Conservation (phyloP, 2,888 invertebrate genomes). For the Caenorhabditis macrosperma region DNA sequence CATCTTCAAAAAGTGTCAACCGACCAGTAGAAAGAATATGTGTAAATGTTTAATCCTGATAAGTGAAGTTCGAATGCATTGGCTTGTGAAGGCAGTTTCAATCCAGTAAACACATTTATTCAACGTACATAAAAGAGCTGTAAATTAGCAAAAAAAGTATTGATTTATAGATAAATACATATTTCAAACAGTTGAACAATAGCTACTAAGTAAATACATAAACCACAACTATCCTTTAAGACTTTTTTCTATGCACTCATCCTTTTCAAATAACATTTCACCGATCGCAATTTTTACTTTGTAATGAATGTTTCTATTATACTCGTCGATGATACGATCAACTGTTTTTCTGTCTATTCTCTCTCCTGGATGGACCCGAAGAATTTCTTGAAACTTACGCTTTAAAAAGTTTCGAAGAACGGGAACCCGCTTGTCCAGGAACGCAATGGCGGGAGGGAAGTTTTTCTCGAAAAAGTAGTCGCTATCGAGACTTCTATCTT, state of each 20-base stretch:
- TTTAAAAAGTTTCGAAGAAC: no score
- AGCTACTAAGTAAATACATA: background rate
- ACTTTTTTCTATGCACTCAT: background rate
- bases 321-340: no score
- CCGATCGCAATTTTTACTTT: background rate
- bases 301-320: background rate
- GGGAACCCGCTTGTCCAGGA: no score
- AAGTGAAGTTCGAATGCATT: background rate
- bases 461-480: no score
- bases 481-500: no score
- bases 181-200: constrained; percentile 6
- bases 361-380: background rate
- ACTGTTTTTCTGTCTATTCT: no score
- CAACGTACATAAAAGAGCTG: background rate
- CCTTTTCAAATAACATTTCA: background rate
- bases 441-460: no score
- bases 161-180: background rate
- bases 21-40: no score
- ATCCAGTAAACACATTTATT: constrained; percentile 15
- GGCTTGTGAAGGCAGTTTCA: constrained; percentile 3
- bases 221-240: no score
- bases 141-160: no score
- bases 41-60: background rate
- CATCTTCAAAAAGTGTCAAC: no score
- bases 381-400: no score